Conservation (phyloP, 2,113 vertebrate species). For the Polypterus bichir region DNA sequence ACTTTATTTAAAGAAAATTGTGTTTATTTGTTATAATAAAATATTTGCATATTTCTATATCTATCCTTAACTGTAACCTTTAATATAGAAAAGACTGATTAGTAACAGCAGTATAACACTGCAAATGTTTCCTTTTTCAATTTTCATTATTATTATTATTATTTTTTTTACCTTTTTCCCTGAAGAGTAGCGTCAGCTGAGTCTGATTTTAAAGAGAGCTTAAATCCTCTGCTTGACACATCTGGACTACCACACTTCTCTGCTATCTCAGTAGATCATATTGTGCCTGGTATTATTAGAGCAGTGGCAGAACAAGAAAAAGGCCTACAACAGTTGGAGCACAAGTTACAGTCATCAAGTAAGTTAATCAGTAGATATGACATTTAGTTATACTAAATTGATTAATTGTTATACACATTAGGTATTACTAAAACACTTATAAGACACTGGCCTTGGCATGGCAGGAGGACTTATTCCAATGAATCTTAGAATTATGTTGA, state of each 20-base stretch:
- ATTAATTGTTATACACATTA: neutral
- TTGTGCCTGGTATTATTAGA: conserved; percentile 4
- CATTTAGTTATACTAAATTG: too few relatives aligned
- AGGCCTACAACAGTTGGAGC: neutral
- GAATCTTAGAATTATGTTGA: too few relatives aligned
- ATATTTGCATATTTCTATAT: neutral
- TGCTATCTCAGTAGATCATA: neutral
- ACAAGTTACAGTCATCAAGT: neutral
- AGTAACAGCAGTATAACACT: neutral
- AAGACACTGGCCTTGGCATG: too few relatives aligned
- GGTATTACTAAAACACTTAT: neutral
- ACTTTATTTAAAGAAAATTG: too few relatives aligned
- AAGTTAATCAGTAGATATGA: neutral
- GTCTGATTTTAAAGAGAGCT: neutral
- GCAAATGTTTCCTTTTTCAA: neutral
- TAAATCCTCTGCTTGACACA: conserved; percentile 8
- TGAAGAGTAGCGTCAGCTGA: too few relatives aligned
- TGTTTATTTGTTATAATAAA: too few relatives aligned
- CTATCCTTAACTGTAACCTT: neutral
- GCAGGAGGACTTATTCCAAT: too few relatives aligned
- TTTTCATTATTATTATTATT: too few relatives aligned
- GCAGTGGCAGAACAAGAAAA: neutral
- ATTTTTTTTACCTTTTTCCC: too few relatives aligned
- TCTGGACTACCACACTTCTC: conserved; percentile 7
- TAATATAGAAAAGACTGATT: neutral